phyloP scores from a whole-genome alignment of 2,888 invertebrate genomes.

The Galeopsomyia nigrocyanea region DNA sequence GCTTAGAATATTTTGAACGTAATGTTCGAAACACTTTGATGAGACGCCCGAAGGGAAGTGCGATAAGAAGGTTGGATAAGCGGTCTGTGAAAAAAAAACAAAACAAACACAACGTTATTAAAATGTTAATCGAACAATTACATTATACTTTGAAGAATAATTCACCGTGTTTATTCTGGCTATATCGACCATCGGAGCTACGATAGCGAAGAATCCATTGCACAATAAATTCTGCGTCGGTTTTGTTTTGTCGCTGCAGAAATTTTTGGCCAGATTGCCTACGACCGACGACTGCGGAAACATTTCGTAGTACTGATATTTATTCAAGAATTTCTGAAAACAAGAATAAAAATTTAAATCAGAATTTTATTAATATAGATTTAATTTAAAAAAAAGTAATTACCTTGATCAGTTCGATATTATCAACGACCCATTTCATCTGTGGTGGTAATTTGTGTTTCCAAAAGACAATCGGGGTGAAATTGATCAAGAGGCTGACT shows the following conservation, averaged over 20 bases:
- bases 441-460: neutral
- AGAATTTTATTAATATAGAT: neutral
- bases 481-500: slow-evolving; percentile 68
- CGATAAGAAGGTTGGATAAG: slow-evolving; percentile 1
- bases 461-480: slow-evolving; percentile 33
- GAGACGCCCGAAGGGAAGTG: slow-evolving; percentile 23
- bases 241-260: slow-evolving; percentile 17
- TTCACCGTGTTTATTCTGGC: slow-evolving; percentile 18
- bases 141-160: too few species aligned
- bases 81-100: slow-evolving; percentile 10
- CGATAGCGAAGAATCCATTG: neutral
- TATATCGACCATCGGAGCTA: slow-evolving; percentile 8
- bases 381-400: neutral
- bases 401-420: slow-evolving; percentile 7
- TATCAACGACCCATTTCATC: slow-evolving; percentile 10
- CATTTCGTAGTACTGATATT: slow-evolving; percentile 9
- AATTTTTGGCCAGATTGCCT: neutral
- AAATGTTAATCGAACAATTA: too few species aligned
- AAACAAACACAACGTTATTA: neutral
- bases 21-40: slow-evolving; percentile 12
- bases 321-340: slow-evolving; percentile 11
- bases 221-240: neutral
- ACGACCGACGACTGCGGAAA: slow-evolving; percentile 26
- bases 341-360: neutral
- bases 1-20: slow-evolving; percentile 6